Evolutionary conservation across 2,888 invertebrate genomes (phyloP).

Genomic region (Hydropsyche betteni): DNA sequence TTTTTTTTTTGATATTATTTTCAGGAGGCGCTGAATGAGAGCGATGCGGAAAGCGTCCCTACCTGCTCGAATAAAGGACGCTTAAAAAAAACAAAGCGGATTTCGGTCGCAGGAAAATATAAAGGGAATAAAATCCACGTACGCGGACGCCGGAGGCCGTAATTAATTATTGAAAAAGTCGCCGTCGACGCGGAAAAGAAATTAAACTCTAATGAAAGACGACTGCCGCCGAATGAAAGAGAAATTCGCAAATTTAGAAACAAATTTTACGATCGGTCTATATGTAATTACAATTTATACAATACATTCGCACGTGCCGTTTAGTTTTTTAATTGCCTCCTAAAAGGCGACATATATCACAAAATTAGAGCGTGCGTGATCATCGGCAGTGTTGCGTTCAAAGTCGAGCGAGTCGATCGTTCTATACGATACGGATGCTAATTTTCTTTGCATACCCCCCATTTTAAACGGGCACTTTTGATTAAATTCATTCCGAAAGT

Average conservation of each 20-base stretch:
- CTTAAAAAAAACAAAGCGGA: slow-evolving; percentile 23
- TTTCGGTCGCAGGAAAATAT: neutral
- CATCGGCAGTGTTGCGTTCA: slow-evolving; percentile 8
- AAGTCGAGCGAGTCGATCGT: slow-evolving; percentile 6
- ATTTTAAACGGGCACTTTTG: neutral
- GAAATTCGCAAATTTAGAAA: neutral
- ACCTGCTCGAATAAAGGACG: neutral
- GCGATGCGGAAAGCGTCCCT: too few species aligned
- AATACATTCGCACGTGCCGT: neutral
- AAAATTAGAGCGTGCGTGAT: slow-evolving; percentile 19
- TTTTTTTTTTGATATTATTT: too few species aligned
- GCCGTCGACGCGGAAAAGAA: neutral
- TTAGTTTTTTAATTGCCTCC: slow-evolving; percentile 12
- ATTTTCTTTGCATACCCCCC: slow-evolving; percentile 16
- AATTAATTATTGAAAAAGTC: slow-evolving; percentile 7
- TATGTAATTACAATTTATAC: neutral
- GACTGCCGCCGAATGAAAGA: slow-evolving; percentile 4
- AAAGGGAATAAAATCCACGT: neutral
- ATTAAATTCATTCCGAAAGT: slow-evolving; percentile 23
- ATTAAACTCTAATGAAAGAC: neutral
- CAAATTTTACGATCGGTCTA: slow-evolving; percentile 17
- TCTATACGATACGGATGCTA: neutral
- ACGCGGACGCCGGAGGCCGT: neutral
- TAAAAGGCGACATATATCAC: slow-evolving; percentile 14
- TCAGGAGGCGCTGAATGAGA: too few species aligned